Percentiles rank a stretch among this genome's conserved stretches.
Evolutionary conservation across 2,888 invertebrate genomes (phyloP).

Genomic region (Limnephilus rhombicus): DNA sequence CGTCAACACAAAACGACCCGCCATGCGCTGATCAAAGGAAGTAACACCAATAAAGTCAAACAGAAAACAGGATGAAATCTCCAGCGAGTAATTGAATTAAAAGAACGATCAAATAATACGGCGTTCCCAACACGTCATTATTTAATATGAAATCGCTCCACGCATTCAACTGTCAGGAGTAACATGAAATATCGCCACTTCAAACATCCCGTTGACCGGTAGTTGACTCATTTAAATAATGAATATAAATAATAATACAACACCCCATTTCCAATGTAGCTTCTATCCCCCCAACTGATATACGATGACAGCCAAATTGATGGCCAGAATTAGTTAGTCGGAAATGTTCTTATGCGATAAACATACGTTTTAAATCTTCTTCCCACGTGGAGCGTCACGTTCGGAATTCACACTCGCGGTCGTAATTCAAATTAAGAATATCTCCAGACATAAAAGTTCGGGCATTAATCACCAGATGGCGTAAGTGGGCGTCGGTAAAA

Average conservation of each 20-base stretch:
- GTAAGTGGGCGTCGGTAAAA: constrained; percentile 37
- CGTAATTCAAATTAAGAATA: constrained; percentile 62
- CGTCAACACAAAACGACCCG: not conserved
- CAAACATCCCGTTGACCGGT: constrained; percentile 56
- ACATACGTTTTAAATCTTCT: constrained; percentile 62
- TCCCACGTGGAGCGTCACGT: constrained; percentile 66
- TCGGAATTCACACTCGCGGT: constrained; percentile 62
- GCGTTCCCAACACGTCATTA: constrained; percentile 48
- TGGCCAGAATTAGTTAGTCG: constrained; percentile 63
- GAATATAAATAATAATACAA: constrained; percentile 55
- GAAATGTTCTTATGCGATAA: constrained; percentile 64
- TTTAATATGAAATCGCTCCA: constrained; percentile 51
- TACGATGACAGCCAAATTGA: constrained; percentile 64
- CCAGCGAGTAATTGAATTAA: constrained; percentile 43
- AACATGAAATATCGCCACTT: constrained; percentile 54
- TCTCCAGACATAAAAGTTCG: constrained; percentile 47
- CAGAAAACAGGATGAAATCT: constrained; percentile 11
- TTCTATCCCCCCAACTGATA: constrained; percentile 44
- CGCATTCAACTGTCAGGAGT: constrained; percentile 51
- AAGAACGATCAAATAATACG: constrained; percentile 38
- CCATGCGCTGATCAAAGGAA: constrained; percentile 6
- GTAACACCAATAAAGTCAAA: not conserved
- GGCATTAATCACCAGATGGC: constrained; percentile 49
- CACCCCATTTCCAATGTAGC: constrained; percentile 8
- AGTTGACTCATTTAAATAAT: constrained; percentile 58